Percentiles rank a stretch among this genome's conserved stretches.
Conservation (phyloP, 2,797 vertebrate species). For the Phrynocephalus vlangalii region DNA sequence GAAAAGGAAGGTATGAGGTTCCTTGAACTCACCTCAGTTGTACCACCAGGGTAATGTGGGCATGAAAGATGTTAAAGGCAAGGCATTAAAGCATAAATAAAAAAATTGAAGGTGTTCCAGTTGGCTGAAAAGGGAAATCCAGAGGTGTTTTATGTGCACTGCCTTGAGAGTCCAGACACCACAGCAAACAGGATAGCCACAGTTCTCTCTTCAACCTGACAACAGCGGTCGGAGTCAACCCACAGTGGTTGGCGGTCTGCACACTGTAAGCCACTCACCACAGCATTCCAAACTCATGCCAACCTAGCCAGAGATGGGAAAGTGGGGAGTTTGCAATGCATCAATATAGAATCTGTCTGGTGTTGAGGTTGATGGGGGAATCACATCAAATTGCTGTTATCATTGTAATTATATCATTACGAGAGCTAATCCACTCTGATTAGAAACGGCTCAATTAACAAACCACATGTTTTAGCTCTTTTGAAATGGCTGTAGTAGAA, state of each 20-base stretch:
- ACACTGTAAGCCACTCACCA: background rate
- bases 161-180: constrained; percentile 13
- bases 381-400: constrained; percentile 74
- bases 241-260: background rate
- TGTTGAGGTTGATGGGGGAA: constrained; percentile 58
- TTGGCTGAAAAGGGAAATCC: background rate
- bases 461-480: constrained; percentile 73
- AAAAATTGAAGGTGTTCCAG: constrained; percentile 11
- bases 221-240: background rate
- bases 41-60: background rate
- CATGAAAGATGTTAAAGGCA: constrained; percentile 1
- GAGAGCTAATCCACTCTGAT: constrained; percentile 71
- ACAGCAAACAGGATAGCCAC: constrained; percentile 1
- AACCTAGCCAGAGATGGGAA: constrained; percentile 17
- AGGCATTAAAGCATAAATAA: background rate
- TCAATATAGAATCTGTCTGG: constrained; percentile 58
- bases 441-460: constrained; percentile 76
- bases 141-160: background rate
- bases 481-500: constrained; percentile 71
- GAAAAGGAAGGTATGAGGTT: background rate
- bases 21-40: background rate
- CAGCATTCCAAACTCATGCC: constrained; percentile 16
- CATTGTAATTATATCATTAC: constrained; percentile 67
- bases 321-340: constrained; percentile 48
- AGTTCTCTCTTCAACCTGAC: background rate